Evolutionary conservation across 2,888 invertebrate genomes (phyloP), one percentile per base, ranked within the genome.

Genomic region (Chorisops tibialis): DNA sequence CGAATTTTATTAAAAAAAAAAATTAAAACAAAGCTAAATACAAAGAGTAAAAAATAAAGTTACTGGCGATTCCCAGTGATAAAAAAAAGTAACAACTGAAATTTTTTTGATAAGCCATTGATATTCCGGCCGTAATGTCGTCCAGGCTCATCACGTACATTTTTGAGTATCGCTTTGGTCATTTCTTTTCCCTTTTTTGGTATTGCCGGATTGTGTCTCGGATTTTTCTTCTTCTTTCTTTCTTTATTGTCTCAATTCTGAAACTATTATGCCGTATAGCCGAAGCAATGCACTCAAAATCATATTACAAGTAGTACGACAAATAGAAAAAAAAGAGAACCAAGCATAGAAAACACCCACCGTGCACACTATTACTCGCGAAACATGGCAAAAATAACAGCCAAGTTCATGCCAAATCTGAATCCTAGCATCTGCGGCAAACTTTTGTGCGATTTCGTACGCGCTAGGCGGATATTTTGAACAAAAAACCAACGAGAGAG

Each of bases 131-230:
- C 66, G 39, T 60, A 49, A 60, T 63, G 66, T 61, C 64, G 61
- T 66, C 61, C 66, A 66, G 64, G 66, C 59, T 66, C 64, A 66
- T 66, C 66, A 66, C 66, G 66, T 66, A 66, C 65, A 22, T 43
- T 58, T 62, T 58, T 50, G 61, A 61, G 51, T 52, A 61, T 37
- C 24, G 52, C 61, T 51, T 51, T 52, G 61, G 61, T 61, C 61
- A 51, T 61, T 61, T 51, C 61, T 43, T 61, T 61, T 59, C 41
- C 41, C 38, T 59, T 59, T 49, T 47, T 59, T 49, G 48, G 50
- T 59, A 14, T 38, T 24, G 19, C 18, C 18, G 14, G 30, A 30
- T 6, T n/a, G 38, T 59, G 37, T 21, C 12, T 12, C n/a, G n/a
- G 14, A n/a, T 3, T 48, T 45, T 47, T n/a, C 9, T 41, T 48